Evolutionary conservation across 2,113 vertebrate genomes (phyloP).

Genomic region (Oceanodroma tethys): DNA sequence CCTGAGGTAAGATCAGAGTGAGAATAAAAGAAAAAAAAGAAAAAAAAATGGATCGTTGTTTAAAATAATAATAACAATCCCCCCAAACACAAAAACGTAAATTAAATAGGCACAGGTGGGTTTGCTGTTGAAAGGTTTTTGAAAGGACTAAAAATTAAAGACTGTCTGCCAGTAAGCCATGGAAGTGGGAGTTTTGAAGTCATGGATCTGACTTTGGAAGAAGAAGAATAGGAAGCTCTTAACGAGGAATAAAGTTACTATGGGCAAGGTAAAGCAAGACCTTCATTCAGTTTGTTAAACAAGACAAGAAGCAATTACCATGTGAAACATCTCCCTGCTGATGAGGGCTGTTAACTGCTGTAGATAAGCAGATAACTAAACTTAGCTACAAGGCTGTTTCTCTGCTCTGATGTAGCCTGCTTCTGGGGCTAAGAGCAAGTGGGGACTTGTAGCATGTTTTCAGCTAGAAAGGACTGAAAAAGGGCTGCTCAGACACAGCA

Average conservation of each 20-base stretch:
- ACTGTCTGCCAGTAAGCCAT: neutral
- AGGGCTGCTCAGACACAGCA: neutral
- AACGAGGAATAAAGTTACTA: neutral
- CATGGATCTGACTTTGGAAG: neutral
- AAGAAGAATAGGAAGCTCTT: neutral
- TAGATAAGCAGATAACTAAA: neutral
- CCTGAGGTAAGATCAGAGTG: neutral
- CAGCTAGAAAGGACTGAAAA: neutral
- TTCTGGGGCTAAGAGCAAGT: neutral
- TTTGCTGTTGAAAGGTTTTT: neutral
- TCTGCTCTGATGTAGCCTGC: neutral
- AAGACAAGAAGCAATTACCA: neutral
- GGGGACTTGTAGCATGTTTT: neutral
- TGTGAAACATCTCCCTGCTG: neutral
- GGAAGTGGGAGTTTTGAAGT: neutral
- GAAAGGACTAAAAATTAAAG: neutral
- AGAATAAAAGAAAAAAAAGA: neutral
- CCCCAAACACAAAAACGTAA: neutral
- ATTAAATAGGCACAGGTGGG: neutral
- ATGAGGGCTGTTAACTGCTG: neutral
- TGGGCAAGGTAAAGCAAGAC: neutral
- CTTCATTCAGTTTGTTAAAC: neutral
- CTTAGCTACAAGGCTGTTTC: neutral
- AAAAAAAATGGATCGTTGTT: fast-evolving
- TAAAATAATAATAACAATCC: neutral